Evolutionary conservation across 2,797 vertebrate genomes (phyloP).

Genomic region (Dendrocincla fuliginosa): DNA sequence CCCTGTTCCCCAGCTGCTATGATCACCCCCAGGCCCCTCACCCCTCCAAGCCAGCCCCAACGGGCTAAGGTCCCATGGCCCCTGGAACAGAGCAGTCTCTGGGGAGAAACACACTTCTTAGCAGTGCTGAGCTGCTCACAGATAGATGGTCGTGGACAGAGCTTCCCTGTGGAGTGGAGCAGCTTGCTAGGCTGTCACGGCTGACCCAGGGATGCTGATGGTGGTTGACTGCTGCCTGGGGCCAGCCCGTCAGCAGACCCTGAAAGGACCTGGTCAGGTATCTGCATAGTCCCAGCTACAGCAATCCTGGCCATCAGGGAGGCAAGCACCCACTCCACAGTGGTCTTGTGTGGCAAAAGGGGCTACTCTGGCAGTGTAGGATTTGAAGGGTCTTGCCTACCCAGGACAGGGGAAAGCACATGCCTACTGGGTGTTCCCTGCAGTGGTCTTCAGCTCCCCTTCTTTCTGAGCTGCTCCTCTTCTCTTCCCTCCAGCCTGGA

Average conservation of each 20-base stretch:
- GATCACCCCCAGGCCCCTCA: fast-evolving
- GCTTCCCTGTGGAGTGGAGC: neutral
- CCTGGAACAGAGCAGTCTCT: fast-evolving
- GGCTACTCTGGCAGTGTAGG: neutral
- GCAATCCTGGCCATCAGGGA: neutral
- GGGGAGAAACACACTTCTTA: neutral
- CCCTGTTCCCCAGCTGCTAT: neutral
- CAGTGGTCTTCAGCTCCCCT: fast-evolving
- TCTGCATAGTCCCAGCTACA: neutral
- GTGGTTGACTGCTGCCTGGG: neutral
- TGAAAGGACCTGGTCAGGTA: neutral
- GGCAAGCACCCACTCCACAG: fast-evolving
- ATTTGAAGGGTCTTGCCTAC: neutral
- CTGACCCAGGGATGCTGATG: neutral
- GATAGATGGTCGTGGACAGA: neutral
- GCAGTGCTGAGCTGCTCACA: neutral
- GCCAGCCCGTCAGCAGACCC: neutral
- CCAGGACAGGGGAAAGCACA: fast-evolving
- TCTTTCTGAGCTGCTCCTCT: neutral
- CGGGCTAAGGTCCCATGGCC: neutral
- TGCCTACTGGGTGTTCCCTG: neutral
- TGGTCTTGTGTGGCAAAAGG: neutral
- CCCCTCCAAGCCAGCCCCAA: fast-evolving
- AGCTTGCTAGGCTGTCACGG: neutral
- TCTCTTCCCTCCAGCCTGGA: constrained; percentile 80